Evolutionary conservation across 1,140 invertebrate genomes (phyloP).

Genomic region (Chionoecetes opilio): DNA sequence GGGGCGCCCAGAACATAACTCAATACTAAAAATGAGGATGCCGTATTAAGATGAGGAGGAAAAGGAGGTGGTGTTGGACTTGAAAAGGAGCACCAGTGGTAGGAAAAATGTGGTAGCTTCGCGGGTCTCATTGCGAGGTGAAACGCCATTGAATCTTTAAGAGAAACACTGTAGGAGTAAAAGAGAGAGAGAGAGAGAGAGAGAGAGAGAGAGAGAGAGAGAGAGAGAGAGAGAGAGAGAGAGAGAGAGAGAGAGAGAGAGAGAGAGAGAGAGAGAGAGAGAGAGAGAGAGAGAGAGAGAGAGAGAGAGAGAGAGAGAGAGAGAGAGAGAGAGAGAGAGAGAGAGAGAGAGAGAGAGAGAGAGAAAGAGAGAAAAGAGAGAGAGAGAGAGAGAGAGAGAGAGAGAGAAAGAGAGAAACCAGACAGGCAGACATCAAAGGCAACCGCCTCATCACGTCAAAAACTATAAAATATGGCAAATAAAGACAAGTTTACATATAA

Average conservation of each 20-base stretch:
- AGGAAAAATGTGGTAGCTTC: too few species aligned
- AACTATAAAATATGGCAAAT: not conserved
- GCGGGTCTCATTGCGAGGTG: not conserved
- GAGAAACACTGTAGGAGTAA: not conserved
- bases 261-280: not conserved
- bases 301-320: not conserved
- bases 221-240: too few species aligned
- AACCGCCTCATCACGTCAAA: not conserved
- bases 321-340: conserved; percentile 34
- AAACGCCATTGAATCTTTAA: too few species aligned
- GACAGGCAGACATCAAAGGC: not conserved
- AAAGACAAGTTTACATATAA: conserved; percentile 46
- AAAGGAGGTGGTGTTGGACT: too few species aligned
- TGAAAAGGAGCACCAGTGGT: too few species aligned
- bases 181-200: too few species aligned
- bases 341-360: conserved; percentile 39
- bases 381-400: not conserved
- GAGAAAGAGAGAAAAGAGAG: too few species aligned
- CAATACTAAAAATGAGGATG: too few species aligned
- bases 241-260: not conserved
- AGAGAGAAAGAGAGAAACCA: not conserved
- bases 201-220: too few species aligned
- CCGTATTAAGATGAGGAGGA: too few species aligned
- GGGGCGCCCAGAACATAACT: too few species aligned
- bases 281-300: not conserved